Base-by-base conservation (phyloP, 1,140 invertebrate species). In the Conus ventricosus region DNA sequence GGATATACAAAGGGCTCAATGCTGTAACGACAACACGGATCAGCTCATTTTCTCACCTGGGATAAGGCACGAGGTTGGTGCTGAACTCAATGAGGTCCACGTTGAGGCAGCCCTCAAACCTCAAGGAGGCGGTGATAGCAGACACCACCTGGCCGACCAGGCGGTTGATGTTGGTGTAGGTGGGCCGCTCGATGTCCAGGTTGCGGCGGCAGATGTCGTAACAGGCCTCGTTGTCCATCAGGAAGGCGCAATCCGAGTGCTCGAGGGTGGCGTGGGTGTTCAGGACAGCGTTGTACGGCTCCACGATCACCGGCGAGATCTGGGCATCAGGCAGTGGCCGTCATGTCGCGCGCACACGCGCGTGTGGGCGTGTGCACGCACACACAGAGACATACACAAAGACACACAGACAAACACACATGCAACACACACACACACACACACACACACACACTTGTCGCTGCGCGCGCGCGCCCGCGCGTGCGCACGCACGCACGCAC, bases 71-170 rank as follows among this genome's bases (percentile, higher is more conserved):
- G 67, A 95, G 89, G 89, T 94, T 95, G n/a, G 94, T 94, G 87
- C 94, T 97, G 96, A 98, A 98, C 95, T 98, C 98, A 60, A 97
- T 98, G 60, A 98, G 96, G 94, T 98, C 98, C 84, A 95, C 94
- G 90, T 95, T 98, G n/a, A 98, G 96, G 76, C 97, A 97, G 92
- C 97, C 97, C 94, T 98, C 97, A 95, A 98, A 98, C 91, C 98
- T 96, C 75, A 95, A 89, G 55, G 94, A 95, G 27, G 95, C 96
- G 13, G 97, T 97, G 84, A 97, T 96, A 5, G 96, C 96, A 15
- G 96, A 96, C 53, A 95, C 94, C 91, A 97, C 96, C 95, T 96
- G 95, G 82, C 93, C 93, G 81, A 95, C 93, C 39, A 95, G 89
- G 55, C 95, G 90, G 90, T 95, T 95, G 51, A 95, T 89, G 90